Percentiles rank a stretch among this genome's conserved stretches.
Conservation (phyloP, 1,140 invertebrate genomes). For the Macrocentrus cingulum region DNA sequence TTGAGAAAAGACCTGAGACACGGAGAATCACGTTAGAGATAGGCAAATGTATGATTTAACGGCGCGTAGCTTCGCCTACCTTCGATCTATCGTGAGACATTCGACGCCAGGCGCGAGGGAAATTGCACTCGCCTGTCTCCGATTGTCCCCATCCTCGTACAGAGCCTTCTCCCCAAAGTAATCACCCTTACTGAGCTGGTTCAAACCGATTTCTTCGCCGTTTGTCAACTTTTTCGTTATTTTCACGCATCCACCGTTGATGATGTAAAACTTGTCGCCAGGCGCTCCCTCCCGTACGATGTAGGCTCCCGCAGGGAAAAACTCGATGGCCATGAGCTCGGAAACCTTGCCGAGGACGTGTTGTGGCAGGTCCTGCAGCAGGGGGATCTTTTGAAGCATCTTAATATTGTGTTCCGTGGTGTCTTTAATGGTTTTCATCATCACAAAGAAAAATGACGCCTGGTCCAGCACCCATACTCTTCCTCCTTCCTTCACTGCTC, state of each 20-base stretch:
- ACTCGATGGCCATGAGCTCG: slow-evolving; percentile 85
- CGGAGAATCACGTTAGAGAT: neutral
- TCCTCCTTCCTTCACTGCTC: slow-evolving; percentile 74
- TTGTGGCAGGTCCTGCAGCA: slow-evolving; percentile 76
- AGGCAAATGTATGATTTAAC: neutral
- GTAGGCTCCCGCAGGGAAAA: slow-evolving; percentile 79
- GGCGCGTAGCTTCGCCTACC: slow-evolving; percentile 46
- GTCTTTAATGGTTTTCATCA: slow-evolving; percentile 78
- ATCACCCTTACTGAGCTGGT: slow-evolving; percentile 63
- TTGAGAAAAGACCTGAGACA: slow-evolving; percentile 35
- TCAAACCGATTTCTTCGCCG: slow-evolving; percentile 63
- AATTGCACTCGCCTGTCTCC: slow-evolving; percentile 78
- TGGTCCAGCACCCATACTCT: slow-evolving; percentile 88
- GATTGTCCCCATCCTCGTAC: slow-evolving; percentile 68
- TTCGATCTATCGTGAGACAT: slow-evolving; percentile 80
- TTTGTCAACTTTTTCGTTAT: slow-evolving; percentile 60
- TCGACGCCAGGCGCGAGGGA: slow-evolving; percentile 78
- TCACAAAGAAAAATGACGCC: slow-evolving; percentile 84
- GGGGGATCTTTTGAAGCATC: slow-evolving; percentile 83
- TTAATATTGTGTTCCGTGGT: slow-evolving; percentile 80
- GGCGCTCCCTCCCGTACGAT: slow-evolving; percentile 83
- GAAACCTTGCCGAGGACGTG: slow-evolving; percentile 78
- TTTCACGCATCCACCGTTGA: slow-evolving; percentile 79
- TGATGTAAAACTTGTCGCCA: slow-evolving; percentile 89
- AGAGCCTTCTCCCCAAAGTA: slow-evolving; percentile 75